phyloP scores from a whole-genome alignment of 2,797 vertebrate genomes.

The Sebastes dallii region DNA sequence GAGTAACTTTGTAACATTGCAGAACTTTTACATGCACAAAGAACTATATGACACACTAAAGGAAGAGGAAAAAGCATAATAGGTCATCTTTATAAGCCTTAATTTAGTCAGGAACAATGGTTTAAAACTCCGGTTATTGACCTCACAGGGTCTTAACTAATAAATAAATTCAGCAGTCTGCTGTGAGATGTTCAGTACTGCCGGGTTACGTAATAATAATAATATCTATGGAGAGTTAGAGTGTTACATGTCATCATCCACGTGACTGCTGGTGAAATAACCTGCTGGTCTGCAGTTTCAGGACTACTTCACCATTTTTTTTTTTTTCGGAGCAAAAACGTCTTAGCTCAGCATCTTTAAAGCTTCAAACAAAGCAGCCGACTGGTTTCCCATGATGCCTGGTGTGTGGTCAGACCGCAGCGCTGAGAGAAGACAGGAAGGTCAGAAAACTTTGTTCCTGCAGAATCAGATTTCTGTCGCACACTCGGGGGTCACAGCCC shows the following conservation, averaged over 20 bases:
- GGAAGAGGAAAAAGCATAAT: neutral
- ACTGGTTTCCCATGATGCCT: slow-evolving; percentile 25
- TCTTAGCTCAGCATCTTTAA: slow-evolving; percentile 37
- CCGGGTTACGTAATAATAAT: neutral
- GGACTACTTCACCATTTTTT: neutral
- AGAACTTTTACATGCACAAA: too few species aligned
- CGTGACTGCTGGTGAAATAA: slow-evolving; percentile 12
- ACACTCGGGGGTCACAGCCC: neutral
- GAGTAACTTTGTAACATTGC: too few species aligned
- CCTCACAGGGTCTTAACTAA: neutral
- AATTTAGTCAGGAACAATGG: neutral
- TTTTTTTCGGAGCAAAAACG: neutral
- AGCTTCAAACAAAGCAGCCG: neutral
- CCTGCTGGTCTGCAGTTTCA: slow-evolving; percentile 30
- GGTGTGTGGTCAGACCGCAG: neutral
- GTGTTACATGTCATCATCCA: neutral
- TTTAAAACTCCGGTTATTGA: neutral
- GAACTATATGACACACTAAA: accelerated
- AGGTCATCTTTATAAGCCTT: neutral
- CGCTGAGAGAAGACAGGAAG: slow-evolving; percentile 7
- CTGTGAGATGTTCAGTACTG: neutral
- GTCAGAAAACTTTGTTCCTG: slow-evolving; percentile 25
- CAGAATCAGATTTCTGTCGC: slow-evolving; percentile 23
- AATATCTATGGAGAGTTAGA: neutral
- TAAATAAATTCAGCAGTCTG: neutral